Conservation (phyloP, 2,888 invertebrate genomes). For the Ophioninae sp. region DNA sequence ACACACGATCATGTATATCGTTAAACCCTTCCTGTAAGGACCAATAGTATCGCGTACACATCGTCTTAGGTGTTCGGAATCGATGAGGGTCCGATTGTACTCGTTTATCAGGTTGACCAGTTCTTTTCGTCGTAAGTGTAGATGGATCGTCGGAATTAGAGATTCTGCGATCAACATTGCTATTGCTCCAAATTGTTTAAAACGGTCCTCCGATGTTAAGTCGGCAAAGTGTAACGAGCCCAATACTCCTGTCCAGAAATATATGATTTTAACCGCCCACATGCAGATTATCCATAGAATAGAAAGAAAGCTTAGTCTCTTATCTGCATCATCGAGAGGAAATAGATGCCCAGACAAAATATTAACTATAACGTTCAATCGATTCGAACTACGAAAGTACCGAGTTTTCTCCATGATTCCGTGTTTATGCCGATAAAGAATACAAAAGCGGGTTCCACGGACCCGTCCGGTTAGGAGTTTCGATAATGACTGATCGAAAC, state of each 20-base stretch:
- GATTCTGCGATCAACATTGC: conserved; percentile 59
- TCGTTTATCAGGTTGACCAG: conserved; percentile 60
- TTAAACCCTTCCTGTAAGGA: conserved; percentile 61
- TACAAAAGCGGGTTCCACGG: background rate
- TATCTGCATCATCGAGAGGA: conserved; percentile 51
- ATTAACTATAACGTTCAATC: conserved; percentile 64
- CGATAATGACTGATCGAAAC: conserved; percentile 1
- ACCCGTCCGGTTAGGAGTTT: background rate
- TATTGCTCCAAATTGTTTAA: conserved; percentile 57
- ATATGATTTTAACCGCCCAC: conserved; percentile 60
- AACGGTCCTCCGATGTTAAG: conserved; percentile 57
- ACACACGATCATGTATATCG: conserved; percentile 60
- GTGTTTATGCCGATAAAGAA: background rate
- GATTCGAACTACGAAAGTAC: conserved; percentile 64
- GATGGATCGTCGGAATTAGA: conserved; percentile 52
- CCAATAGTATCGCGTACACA: conserved; percentile 41
- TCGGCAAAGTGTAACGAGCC: conserved; percentile 44
- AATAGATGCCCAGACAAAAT: conserved; percentile 65
- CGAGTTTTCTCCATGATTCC: conserved; percentile 24
- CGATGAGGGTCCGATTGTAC: conserved; percentile 58
- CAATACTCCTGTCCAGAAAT: conserved; percentile 20
- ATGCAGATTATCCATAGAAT: conserved; percentile 13
- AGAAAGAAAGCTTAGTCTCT: background rate
- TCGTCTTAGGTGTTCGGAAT: conserved; percentile 45
- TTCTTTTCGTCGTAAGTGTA: conserved; percentile 60